Evolutionary conservation across 1,140 invertebrate genomes (phyloP).

Genomic region (Limonius californicus): DNA sequence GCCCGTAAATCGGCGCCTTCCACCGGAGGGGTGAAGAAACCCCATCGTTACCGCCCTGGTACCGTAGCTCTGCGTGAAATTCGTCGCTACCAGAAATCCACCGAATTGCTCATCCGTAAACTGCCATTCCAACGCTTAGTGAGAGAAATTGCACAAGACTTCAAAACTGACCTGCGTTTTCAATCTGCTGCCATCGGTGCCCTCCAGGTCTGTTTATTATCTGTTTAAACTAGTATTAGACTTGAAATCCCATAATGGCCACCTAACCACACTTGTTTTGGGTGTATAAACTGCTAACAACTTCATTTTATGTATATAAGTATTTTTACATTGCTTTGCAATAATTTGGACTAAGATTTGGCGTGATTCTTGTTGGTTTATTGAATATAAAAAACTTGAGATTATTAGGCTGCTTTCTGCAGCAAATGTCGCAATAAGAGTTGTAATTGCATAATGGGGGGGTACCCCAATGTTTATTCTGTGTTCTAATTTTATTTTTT

Average conservation of each 20-base stretch:
- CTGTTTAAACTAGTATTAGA: not conserved
- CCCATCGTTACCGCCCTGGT: slow-evolving; percentile 72
- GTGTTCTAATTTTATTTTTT: not conserved
- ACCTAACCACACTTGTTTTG: too few relatives aligned
- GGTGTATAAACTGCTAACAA: too few relatives aligned
- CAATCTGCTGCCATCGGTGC: slow-evolving; percentile 76
- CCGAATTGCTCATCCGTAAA: slow-evolving; percentile 82
- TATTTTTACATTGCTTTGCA: too few relatives aligned
- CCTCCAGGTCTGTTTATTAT: slow-evolving; percentile 48
- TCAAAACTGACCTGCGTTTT: slow-evolving; percentile 76
- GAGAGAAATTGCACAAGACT: slow-evolving; percentile 83
- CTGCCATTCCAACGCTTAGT: slow-evolving; percentile 83
- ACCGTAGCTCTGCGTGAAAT: slow-evolving; percentile 84
- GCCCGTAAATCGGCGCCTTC: slow-evolving; percentile 76
- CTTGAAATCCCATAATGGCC: too few relatives aligned
- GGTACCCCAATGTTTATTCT: too few relatives aligned
- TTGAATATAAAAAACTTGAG: not conserved
- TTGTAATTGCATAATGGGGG: too few relatives aligned
- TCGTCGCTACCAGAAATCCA: slow-evolving; percentile 72
- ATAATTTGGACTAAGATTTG: too few relatives aligned
- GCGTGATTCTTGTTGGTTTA: not conserved
- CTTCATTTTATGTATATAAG: too few relatives aligned
- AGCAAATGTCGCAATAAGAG: too few relatives aligned
- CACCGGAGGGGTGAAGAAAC: slow-evolving; percentile 81
- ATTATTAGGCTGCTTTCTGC: too few relatives aligned